Evolutionary conservation across 2,797 vertebrate species (phyloP), one percentile per base, ranked within the genome.

Genomic region (Gymnoscopelus microlampas): DNA sequence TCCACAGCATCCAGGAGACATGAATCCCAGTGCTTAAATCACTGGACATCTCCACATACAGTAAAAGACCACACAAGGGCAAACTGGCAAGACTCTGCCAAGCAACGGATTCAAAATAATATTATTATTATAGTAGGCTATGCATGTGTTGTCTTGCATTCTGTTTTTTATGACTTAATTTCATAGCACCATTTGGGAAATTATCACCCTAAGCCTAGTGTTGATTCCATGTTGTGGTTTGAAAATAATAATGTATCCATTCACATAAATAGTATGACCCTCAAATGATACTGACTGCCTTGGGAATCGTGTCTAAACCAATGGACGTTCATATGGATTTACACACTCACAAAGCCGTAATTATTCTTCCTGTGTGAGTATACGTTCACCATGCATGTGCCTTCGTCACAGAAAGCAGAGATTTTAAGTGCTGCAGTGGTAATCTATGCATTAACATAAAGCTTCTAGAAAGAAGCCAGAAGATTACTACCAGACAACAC

Each of bases 1-100:
- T 80, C 77, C 80, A 68, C 64, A 71, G 71, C 49, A 71, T 86
- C 68, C 44, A 73, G 80, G 81, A 70, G 70, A 84, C 72, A 83
- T 70, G 70, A 66, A 74, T 63, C 55, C 66, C 57, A 71, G 57
- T 56, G 64, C 66, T 73, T 78, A 72, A 72, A 74, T 84, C 76
- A 73, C 61, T 74, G 69, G 70, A 69, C 63, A 73, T 12, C 54
- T 70, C 13, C 44, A 58, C 32, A 49, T 19, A 50, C 19, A 1
- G 53, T 19, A 24, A 23, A 59, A 49, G 19, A 12, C 23, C 32
- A 59, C 49, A 12, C 19, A 3, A 54, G 8, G 13, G 51, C 48
- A 63, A 65, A 51, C 14, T 48, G 0, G 32, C 32, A 35, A 35
- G 13, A 44, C 10, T 26, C 9, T 51, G 9, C 10, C 4, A 19